Percentiles rank a stretch among this genome's conserved stretches.
These are phyloP conservation scores for Mallotus villosus DNA, from an alignment of 2,797 vertebrate genomes.

Conservation along the genomic window DNA sequence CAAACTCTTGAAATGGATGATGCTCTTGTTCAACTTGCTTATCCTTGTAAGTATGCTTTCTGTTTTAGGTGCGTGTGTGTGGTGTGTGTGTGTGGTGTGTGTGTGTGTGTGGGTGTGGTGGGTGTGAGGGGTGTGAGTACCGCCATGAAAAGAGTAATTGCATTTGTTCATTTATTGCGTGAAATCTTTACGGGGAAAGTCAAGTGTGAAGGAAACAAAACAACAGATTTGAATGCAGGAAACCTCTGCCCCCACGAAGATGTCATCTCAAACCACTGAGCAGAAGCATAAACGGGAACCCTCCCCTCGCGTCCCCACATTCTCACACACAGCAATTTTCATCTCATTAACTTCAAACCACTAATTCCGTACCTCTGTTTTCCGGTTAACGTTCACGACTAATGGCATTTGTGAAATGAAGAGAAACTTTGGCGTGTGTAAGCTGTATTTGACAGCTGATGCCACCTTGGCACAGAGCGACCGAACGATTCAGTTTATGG, in stretches of 20 bases:
- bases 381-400: slow-evolving; percentile 41
- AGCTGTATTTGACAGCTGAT: slow-evolving; percentile 26
- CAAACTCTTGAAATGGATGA: slow-evolving; percentile 84
- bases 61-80: slow-evolving; percentile 17
- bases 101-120: slow-evolving; percentile 19
- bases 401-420: slow-evolving; percentile 37
- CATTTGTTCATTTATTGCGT: slow-evolving; percentile 48
- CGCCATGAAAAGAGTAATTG: slow-evolving; percentile 40
- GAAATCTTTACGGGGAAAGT: slow-evolving; percentile 45
- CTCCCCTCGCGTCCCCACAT: slow-evolving; percentile 13
- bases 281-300: background rate
- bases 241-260: slow-evolving; percentile 19
- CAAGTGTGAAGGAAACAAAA: slow-evolving; percentile 45
- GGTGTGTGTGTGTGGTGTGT: slow-evolving; percentile 1
- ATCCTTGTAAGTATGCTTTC: slow-evolving; percentile 85
- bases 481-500: too few species aligned
- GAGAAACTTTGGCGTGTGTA: slow-evolving; percentile 24
- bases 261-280: slow-evolving; percentile 30
- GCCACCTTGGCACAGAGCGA: slow-evolving; percentile 9
- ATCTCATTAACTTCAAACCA: slow-evolving; percentile 60
- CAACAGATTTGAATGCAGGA: slow-evolving; percentile 25
- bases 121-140: slow-evolving; percentile 8
- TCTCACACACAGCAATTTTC: slow-evolving; percentile 53
- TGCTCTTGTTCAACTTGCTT: slow-evolving; percentile 85
- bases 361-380: slow-evolving; percentile 41